Conservation (phyloP, 2,888 invertebrate species). For the Mesoligia furuncula region DNA sequence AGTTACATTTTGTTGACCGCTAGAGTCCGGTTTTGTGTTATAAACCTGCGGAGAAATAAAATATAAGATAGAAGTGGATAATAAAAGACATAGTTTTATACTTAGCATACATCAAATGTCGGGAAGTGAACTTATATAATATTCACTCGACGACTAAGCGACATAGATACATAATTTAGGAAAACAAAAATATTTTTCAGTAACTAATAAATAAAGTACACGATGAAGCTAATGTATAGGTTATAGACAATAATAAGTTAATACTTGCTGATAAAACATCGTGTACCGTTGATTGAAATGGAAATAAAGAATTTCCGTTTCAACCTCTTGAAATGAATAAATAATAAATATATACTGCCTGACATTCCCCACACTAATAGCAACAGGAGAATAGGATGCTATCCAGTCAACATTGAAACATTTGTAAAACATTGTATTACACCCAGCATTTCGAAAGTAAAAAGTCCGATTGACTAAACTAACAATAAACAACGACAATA, state of each 20-base stretch:
- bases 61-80: slow-evolving; percentile 87
- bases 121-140: slow-evolving; percentile 74
- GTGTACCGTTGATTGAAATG: slow-evolving; percentile 69
- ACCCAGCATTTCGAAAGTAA: slow-evolving; percentile 71
- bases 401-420: slow-evolving; percentile 81
- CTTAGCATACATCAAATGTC: slow-evolving; percentile 80
- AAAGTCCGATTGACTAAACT: slow-evolving; percentile 19
- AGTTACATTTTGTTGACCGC: slow-evolving; percentile 91
- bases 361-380: slow-evolving; percentile 86
- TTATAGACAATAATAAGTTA: slow-evolving; percentile 3
- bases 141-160: slow-evolving; percentile 83
- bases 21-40: slow-evolving; percentile 91
- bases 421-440: slow-evolving; percentile 76
- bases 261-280: slow-evolving; percentile 54
- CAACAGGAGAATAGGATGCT: slow-evolving; percentile 88
- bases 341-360: slow-evolving; percentile 71
- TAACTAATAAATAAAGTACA: slow-evolving; percentile 53
- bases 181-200: slow-evolving; percentile 69
- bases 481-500: neutral
- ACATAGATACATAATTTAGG: slow-evolving; percentile 77
- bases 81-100: slow-evolving; percentile 76
- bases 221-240: slow-evolving; percentile 24
- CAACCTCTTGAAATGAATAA: slow-evolving; percentile 70
- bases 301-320: slow-evolving; percentile 71
- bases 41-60: slow-evolving; percentile 91